Evolutionary conservation across 2,797 vertebrate genomes (phyloP).

Genomic region (Syndactyla subalaris): DNA sequence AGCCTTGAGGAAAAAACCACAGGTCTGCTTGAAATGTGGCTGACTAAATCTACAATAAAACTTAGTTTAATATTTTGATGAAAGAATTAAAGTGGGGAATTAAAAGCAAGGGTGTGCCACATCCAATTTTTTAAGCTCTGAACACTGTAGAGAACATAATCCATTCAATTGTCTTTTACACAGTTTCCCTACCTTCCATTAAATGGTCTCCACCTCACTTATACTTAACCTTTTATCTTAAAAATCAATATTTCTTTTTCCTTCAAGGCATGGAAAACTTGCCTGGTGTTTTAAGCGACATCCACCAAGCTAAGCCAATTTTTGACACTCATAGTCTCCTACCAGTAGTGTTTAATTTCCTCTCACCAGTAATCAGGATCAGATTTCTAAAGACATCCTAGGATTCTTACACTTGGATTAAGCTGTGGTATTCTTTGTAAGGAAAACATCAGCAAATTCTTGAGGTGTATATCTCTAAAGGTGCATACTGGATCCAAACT

Average conservation of each 20-base stretch:
- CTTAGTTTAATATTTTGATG: neutral
- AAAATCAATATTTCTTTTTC: neutral
- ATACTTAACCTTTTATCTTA: neutral
- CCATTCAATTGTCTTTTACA: neutral
- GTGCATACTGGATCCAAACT: neutral
- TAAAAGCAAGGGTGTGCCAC: neutral
- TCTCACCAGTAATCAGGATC: neutral
- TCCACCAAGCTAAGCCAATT: neutral
- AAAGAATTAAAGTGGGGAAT: neutral
- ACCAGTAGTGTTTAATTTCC: neutral
- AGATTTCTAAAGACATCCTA: neutral
- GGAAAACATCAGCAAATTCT: neutral
- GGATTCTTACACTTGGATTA: neutral
- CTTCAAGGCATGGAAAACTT: neutral
- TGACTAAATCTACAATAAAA: neutral
- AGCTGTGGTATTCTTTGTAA: neutral
- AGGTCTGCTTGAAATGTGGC: neutral
- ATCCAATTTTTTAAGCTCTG: neutral
- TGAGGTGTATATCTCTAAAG: neutral
- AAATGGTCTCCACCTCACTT: neutral
- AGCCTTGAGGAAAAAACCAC: neutral
- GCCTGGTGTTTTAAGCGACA: neutral
- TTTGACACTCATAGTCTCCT: neutral
- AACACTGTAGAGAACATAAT: neutral
- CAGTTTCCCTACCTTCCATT: neutral